phyloP scores from a whole-genome alignment of 2,113 vertebrate genomes.

The Chrysemys picta region DNA sequence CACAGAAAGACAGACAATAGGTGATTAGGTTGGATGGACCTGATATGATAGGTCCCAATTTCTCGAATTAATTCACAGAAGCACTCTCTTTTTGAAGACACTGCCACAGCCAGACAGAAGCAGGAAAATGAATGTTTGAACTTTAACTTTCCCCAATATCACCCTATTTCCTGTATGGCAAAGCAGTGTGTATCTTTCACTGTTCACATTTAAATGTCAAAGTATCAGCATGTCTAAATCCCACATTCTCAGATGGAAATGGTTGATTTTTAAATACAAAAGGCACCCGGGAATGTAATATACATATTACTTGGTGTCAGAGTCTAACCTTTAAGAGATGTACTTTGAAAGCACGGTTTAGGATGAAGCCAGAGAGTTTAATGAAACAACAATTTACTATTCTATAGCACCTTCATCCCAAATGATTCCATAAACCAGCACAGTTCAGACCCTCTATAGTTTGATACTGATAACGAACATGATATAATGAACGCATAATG shows the following conservation, averaged over 20 bases:
- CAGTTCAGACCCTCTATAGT: background rate
- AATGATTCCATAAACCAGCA: background rate
- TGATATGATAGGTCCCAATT: background rate
- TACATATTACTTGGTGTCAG: slow-evolving; percentile 45
- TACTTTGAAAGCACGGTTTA: slow-evolving; percentile 11
- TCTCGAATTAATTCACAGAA: background rate
- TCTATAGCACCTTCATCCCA: background rate
- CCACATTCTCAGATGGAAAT: slow-evolving; percentile 55
- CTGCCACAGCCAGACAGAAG: background rate
- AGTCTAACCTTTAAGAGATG: slow-evolving; percentile 46
- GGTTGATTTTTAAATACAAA: slow-evolving; percentile 54
- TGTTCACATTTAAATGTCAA: slow-evolving; percentile 67
- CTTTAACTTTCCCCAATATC: slow-evolving; percentile 41
- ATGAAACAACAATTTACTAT: slow-evolving; percentile 32
- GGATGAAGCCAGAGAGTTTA: slow-evolving; percentile 24
- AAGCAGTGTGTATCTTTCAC: slow-evolving; percentile 47
- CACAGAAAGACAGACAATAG: background rate
- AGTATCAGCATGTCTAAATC: slow-evolving; percentile 57
- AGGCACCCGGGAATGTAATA: slow-evolving; percentile 46
- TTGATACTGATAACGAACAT: slow-evolving; percentile 2
- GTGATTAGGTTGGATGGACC: background rate
- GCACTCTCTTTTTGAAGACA: background rate
- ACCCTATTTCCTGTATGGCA: slow-evolving; percentile 41
- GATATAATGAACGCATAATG: background rate
- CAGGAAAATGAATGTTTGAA: slow-evolving; percentile 7